Base-by-base conservation (phyloP, 2,888 invertebrate genomes). In the Trissoscelio sp. region DNA sequence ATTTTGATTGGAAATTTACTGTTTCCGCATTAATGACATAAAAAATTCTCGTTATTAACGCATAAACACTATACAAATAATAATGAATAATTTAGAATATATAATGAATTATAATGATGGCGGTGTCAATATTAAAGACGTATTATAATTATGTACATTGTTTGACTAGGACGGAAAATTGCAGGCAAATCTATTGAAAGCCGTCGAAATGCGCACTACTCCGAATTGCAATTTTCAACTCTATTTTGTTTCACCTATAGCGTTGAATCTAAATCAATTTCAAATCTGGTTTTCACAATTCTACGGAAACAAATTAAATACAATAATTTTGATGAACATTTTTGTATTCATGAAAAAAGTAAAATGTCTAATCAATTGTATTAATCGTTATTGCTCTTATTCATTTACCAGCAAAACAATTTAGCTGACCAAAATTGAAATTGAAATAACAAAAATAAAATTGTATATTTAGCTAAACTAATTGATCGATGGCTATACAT, bases 1-100 rank as follows among this genome's bases (percentile, higher is more conserved):
- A 75, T 77, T 42, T 72, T 72, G 60, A 75, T 75, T 77, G 75
- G 53, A 80, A 80, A 75, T 81, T 75, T 72, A 72, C 70, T 81
- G 55, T 72, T 81, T 81, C 81, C 75, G 66, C 75, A 46, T 77
- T 77, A 81, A 72, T 67, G 60, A 39, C 51, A 69, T 55, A 81
- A 72, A 62, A 80, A 75, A 58, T 69, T 5, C 37, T 53, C 31
- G 42, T 77, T 77, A 72, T 67, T 64, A 66, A 39, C 58, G 81
- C 48, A 18, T 46, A 58, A 72, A 72, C 58, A 57, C 67, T 74
- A 66, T 48, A 79, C 39, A 69, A 79, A 79, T 79, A 79, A 79
- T 67, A 62, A 44, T 60, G 67, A 62, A 73, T 79, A 73, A 55
- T 53, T 73, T 66, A 28, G 60, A 72, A 72, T 64, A 44, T 34